Evolutionary conservation across 2,888 invertebrate genomes (phyloP).

Genomic region (Lasioglossum oenotherae): DNA sequence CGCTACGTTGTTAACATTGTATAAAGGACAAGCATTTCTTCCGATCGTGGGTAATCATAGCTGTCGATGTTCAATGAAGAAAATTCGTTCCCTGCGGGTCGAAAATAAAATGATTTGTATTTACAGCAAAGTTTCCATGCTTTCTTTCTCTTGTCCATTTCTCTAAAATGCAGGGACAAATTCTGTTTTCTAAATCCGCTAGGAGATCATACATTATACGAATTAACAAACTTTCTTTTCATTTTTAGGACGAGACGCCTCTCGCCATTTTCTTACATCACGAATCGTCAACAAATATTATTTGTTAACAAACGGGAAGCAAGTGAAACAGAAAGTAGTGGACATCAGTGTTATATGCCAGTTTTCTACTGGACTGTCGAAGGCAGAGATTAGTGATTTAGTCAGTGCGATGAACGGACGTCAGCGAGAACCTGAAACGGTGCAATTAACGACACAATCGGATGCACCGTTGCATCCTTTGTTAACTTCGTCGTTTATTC

Average conservation of each 20-base stretch:
- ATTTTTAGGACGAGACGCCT: conserved; percentile 55
- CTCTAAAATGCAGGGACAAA: neutral
- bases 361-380: neutral
- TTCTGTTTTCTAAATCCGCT: neutral
- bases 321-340: neutral
- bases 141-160: neutral
- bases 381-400: neutral
- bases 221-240: conserved; percentile 34
- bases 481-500: neutral
- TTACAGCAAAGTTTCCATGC: neutral
- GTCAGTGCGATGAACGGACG: too few relatives aligned
- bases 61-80: neutral
- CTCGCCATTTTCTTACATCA: conserved; percentile 35
- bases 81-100: neutral
- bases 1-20: conserved; percentile 35
- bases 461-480: neutral
- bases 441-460: neutral
- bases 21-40: conserved; percentile 23
- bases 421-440: neutral
- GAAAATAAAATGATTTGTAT: neutral
- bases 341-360: neutral
- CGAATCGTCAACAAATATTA: conserved; percentile 25
- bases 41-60: conserved; percentile 1
- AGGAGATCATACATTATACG: neutral
- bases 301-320: conserved; percentile 16